Evolutionary conservation across 2,888 invertebrate genomes (phyloP).

Genomic region (Torymus aiolomorphi): DNA sequence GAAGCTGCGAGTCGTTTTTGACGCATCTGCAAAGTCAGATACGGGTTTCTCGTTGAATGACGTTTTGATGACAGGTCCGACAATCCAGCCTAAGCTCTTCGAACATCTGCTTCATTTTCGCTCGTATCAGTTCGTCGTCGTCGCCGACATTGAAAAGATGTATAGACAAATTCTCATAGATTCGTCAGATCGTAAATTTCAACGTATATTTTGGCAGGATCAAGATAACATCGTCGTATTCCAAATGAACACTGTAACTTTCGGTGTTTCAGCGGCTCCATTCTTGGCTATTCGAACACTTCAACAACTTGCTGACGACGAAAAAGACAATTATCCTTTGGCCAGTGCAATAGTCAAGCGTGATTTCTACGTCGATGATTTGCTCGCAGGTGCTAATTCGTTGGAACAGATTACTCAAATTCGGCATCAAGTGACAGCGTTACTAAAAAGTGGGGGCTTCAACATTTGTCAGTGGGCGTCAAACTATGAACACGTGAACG

Average conservation of each 20-base stretch:
- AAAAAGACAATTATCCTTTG: not conserved
- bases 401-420: not conserved
- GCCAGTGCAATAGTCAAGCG: not conserved
- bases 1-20: too few species aligned
- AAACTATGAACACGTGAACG: slow-evolving; percentile 43
- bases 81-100: too few species aligned
- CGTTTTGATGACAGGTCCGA: slow-evolving; percentile 11
- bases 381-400: not conserved
- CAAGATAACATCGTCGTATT: slow-evolving; percentile 17
- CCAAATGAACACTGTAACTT: not conserved
- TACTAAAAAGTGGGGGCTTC: slow-evolving; percentile 39
- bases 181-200: slow-evolving; percentile 37
- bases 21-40: slow-evolving; percentile 14
- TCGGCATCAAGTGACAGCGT: too few species aligned
- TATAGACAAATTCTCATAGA: slow-evolving; percentile 43
- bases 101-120: slow-evolving; percentile 38
- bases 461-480: slow-evolving; percentile 61
- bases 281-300: slow-evolving; percentile 25
- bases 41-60: slow-evolving; percentile 18
- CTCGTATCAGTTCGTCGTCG: slow-evolving; percentile 27
- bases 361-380: not conserved
- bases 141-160: slow-evolving; percentile 50
- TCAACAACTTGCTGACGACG: slow-evolving; percentile 18
- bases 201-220: slow-evolving; percentile 28
- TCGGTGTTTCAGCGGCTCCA: not conserved